A percentile compares a stretch with the other conserved stretches of the same genome.
phyloP scores from a whole-genome alignment of 2,113 vertebrate species.

The Melanerpes aurifrons region DNA sequence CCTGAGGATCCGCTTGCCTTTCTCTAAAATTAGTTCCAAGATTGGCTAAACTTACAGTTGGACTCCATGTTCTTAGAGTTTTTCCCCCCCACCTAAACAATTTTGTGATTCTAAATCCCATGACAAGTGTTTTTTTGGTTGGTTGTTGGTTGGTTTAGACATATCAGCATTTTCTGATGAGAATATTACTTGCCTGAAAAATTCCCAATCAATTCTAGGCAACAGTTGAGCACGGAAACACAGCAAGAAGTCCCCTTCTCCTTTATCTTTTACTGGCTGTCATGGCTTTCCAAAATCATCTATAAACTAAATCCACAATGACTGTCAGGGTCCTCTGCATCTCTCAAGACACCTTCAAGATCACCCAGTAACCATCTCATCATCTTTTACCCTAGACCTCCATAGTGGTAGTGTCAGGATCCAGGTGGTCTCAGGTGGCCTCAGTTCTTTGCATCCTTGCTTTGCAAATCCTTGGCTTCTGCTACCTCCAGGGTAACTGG shows the following conservation, averaged over 20 bases:
- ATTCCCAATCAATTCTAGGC: background rate
- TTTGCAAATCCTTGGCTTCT: background rate
- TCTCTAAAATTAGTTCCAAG: background rate
- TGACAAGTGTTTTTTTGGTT: background rate
- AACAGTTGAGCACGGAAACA: background rate
- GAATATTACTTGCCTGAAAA: background rate
- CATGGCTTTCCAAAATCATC: background rate
- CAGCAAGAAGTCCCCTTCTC: fast-evolving
- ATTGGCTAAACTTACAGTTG: background rate
- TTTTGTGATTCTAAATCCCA: background rate
- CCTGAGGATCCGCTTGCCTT: background rate
- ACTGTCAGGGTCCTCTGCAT: background rate
- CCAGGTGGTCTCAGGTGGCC: background rate
- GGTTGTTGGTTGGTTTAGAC: background rate
- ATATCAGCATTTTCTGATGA: background rate
- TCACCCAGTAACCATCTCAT: background rate
- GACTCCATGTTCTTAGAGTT: background rate
- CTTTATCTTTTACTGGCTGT: background rate
- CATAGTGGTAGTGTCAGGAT: background rate
- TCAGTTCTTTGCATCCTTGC: background rate
- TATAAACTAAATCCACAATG: background rate
- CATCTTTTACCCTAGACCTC: background rate
- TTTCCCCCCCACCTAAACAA: background rate
- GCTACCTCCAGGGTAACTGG: background rate
- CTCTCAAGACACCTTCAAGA: background rate